These are phyloP conservation scores for Pedetes capensis DNA, from an alignment of 2,113 vertebrate species.

Conservation along the genomic window DNA sequence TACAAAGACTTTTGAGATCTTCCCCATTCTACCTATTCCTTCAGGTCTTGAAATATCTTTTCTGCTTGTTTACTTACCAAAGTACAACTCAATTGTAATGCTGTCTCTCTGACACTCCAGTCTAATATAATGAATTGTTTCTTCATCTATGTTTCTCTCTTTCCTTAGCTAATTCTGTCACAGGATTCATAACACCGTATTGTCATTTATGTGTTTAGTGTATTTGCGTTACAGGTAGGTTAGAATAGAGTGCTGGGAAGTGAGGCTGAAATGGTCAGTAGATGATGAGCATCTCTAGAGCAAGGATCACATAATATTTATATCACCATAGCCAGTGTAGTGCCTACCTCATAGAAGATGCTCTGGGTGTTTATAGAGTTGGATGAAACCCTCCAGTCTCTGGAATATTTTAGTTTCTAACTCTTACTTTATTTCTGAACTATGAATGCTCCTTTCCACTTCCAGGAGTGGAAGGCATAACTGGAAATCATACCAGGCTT, in stretches of 20 bases:
- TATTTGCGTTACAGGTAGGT: not conserved
- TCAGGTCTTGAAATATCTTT: constrained; percentile 20
- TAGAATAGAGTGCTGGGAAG: not conserved
- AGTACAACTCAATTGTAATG: not conserved
- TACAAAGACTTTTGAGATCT: constrained; percentile 10
- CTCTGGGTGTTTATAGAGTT: constrained; percentile 5
- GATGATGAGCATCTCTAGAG: not conserved
- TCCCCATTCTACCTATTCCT: not conserved
- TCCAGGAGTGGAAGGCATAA: not conserved
- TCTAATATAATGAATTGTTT: not conserved
- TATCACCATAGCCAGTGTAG: not conserved
- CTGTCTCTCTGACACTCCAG: not conserved
- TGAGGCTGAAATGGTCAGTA: not conserved
- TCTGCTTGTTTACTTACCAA: not conserved
- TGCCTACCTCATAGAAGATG: not conserved
- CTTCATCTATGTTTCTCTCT: constrained; percentile 1
- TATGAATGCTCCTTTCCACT: constrained; percentile 32
- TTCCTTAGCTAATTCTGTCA: not conserved
- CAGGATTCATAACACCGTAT: not conserved
- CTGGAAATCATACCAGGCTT: constrained; percentile 11
- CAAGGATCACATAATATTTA: not conserved
- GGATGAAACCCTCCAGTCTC: not conserved
- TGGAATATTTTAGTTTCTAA: constrained; percentile 38
- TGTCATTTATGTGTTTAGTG: not conserved
- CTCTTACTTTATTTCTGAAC: not conserved